phyloP scores from a whole-genome alignment of 35 echinoderm and acorn worm genomes.

The Apostichopus parvimensis region DNA sequence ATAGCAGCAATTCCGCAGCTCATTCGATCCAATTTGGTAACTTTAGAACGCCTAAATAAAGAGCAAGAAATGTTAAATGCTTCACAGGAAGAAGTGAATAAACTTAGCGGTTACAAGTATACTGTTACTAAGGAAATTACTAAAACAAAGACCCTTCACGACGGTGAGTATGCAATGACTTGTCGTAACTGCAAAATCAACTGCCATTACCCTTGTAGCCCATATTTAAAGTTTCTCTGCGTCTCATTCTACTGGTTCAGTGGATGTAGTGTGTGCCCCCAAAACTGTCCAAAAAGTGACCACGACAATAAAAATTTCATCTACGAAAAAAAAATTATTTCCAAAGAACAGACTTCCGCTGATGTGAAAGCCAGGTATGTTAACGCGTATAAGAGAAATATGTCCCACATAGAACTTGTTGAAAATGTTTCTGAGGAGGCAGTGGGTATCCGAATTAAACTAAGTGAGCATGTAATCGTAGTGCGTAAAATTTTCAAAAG shows the following conservation, averaged over 20 bases:
- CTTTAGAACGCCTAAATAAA: no score
- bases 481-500: not conserved
- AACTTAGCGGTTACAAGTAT: not conserved
- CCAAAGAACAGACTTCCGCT: not conserved
- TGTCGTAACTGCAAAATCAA: not conserved
- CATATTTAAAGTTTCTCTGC: not conserved
- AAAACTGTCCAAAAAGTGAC: not conserved
- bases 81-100: not conserved
- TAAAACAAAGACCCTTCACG: not conserved
- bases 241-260: not conserved
- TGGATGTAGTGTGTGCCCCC: not conserved
- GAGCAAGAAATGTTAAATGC: no score
- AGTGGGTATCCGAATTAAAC: no score
- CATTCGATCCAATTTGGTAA: no score
- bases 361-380: not conserved
- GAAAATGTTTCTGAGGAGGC: not conserved
- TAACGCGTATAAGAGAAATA: not conserved
- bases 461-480: not conserved
- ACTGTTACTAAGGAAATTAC: not conserved
- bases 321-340: not conserved
- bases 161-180: not conserved
- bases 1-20: no score
- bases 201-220: not conserved
- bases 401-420: not conserved
- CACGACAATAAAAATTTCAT: not conserved